Evolutionary conservation across 2,113 vertebrate genomes (phyloP).

Genomic region (Atherinomorus stipes): DNA sequence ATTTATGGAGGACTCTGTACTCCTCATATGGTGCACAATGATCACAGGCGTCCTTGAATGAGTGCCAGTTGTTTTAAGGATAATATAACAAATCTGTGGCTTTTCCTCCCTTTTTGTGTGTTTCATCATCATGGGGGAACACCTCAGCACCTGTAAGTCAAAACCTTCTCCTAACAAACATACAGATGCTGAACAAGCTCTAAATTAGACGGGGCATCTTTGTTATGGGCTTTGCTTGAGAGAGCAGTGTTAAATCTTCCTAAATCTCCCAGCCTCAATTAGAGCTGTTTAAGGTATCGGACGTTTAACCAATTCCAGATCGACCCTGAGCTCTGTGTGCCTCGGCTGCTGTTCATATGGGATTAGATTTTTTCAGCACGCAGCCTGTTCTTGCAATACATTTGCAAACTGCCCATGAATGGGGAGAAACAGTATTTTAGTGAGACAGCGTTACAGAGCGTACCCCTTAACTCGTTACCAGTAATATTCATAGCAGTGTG

Average conservation of each 20-base stretch:
- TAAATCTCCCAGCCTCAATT: conserved; percentile 58
- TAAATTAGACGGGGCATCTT: conserved; percentile 56
- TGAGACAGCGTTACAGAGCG: conserved; percentile 40
- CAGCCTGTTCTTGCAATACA: background rate
- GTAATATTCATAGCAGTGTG: conserved; percentile 65
- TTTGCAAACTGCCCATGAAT: conserved; percentile 26
- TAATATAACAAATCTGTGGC: conserved; percentile 12
- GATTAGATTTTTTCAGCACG: conserved; percentile 46
- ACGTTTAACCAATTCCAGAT: conserved; percentile 56
- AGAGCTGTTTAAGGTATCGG: conserved; percentile 65
- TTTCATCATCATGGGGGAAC: background rate
- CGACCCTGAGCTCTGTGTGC: conserved; percentile 39
- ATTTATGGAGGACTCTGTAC: conserved; percentile 22
- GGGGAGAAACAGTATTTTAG: conserved; percentile 21
- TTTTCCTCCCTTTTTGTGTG: background rate
- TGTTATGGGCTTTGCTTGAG: conserved; percentile 52
- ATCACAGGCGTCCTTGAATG: conserved; percentile 21
- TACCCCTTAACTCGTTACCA: conserved; percentile 67
- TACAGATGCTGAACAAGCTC: conserved; percentile 36
- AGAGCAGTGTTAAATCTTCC: conserved; percentile 57
- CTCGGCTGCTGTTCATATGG: conserved; percentile 15
- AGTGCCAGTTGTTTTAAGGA: conserved; percentile 23
- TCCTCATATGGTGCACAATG: conserved; percentile 2
- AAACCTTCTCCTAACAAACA: conserved; percentile 41
- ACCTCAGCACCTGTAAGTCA: conserved; percentile 5